These are phyloP conservation scores for Ciconia nigra DNA, from an alignment of 2,797 vertebrate genomes.

Conservation along the genomic window DNA sequence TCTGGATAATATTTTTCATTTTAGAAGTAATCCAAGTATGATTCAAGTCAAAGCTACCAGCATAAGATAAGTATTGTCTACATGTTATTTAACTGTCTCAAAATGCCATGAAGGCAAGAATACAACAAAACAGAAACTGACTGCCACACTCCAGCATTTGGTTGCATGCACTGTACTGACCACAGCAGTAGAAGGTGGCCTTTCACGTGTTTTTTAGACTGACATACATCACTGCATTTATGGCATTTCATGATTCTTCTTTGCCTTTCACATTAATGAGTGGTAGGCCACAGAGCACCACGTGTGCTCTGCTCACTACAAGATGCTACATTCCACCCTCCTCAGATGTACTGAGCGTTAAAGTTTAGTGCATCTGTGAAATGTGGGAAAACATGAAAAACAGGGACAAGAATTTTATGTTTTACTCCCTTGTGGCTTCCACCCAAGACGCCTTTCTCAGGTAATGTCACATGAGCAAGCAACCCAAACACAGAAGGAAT, in stretches of 20 bases:
- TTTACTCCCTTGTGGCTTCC: not conserved
- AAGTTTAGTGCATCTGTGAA: not conserved
- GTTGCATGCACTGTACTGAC: not conserved
- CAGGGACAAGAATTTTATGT: not conserved
- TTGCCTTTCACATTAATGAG: conserved; percentile 22
- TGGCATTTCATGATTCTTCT: not conserved
- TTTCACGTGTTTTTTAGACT: not conserved
- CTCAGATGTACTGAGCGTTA: not conserved
- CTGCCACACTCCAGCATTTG: not conserved
- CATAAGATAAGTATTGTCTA: not conserved
- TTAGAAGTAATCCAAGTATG: not conserved
- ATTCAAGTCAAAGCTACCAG: not conserved
- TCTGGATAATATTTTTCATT: conserved; percentile 12
- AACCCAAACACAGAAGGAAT: not conserved
- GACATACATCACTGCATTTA: not conserved
- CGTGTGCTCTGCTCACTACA: conserved; percentile 6
- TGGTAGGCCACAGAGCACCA: conserved; percentile 9
- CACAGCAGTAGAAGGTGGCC: not conserved
- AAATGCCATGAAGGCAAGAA: not conserved
- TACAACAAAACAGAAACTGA: not conserved
- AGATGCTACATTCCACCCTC: not conserved
- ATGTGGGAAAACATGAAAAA: not conserved
- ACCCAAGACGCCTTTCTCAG: not conserved
- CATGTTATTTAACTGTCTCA: not conserved
- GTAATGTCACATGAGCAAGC: not conserved